Evolutionary conservation across 2,888 invertebrate species (phyloP).

Genomic region (Erebia epiphron): DNA sequence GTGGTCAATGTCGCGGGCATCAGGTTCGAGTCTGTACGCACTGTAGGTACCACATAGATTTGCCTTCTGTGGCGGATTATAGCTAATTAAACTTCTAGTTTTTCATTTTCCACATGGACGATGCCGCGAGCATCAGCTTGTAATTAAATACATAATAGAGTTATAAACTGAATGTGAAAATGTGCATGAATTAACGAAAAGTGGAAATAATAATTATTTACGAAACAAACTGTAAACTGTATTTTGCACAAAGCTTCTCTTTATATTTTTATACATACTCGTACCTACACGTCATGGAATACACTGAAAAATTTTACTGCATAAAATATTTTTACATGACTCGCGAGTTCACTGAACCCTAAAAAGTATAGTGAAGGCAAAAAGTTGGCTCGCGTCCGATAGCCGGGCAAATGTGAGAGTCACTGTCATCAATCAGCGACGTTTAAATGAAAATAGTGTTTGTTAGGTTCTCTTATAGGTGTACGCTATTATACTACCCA

Average conservation of each 20-base stretch:
- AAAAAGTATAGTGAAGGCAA: slow-evolving; percentile 61
- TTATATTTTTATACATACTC: background rate
- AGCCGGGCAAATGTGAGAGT: slow-evolving; percentile 56
- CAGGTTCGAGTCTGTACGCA: too few relatives aligned
- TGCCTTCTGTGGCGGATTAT: too few relatives aligned
- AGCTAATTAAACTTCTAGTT: too few relatives aligned
- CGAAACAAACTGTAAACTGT: too few relatives aligned
- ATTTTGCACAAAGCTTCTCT: background rate
- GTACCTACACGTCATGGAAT: background rate
- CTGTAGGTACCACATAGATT: too few relatives aligned
- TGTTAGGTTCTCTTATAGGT: slow-evolving; percentile 12
- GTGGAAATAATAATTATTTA: too few relatives aligned
- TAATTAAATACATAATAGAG: too few relatives aligned
- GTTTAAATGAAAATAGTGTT: slow-evolving; percentile 43
- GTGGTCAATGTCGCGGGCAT: too few relatives aligned
- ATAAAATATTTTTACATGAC: slow-evolving; percentile 12
- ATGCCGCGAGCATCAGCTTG: too few relatives aligned
- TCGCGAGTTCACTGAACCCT: slow-evolving; percentile 45
- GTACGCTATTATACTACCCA: background rate
- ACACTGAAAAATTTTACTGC: background rate
- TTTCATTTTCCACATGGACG: too few relatives aligned
- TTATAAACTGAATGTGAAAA: too few relatives aligned
- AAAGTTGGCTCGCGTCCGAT: slow-evolving; percentile 60
- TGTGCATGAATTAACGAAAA: too few relatives aligned
- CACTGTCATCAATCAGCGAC: slow-evolving; percentile 72